Conservation (phyloP, 2,888 invertebrate species). For the Tetrapedia diversipes region DNA sequence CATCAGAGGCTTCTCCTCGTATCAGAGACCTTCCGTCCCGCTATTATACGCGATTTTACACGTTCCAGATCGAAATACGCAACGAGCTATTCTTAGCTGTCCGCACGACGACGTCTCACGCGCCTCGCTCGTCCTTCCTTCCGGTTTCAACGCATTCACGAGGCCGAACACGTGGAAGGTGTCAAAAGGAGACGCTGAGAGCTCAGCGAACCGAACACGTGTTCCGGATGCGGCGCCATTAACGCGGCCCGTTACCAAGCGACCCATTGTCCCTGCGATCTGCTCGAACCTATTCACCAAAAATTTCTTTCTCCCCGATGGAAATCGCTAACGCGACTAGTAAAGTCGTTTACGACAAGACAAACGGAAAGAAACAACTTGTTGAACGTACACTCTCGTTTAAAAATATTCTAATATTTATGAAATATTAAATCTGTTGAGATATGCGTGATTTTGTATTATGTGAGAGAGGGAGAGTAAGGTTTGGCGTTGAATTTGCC, state of each 20-base stretch:
- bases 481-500: no score
- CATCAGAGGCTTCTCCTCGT: not conserved
- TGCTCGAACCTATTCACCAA: conserved; percentile 15
- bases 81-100: conserved; percentile 69
- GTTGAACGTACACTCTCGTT: conserved; percentile 35
- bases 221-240: conserved; percentile 43
- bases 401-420: no score
- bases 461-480: no score
- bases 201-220: conserved; percentile 32
- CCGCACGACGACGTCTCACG: conserved; percentile 61
- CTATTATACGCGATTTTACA: not conserved
- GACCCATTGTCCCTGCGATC: conserved; percentile 30
- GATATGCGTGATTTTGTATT: no score
- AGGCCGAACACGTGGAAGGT: conserved; percentile 65
- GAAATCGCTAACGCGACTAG: conserved; percentile 37
- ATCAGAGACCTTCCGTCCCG: not conserved
- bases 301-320: conserved; percentile 19
- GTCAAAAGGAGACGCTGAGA: conserved; percentile 58
- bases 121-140: conserved; percentile 69
- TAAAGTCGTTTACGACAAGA: not conserved
- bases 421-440: no score
- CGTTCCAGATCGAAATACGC: conserved; percentile 41
- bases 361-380: conserved; percentile 26
- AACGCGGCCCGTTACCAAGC: conserved; percentile 39
- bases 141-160: conserved; percentile 64